A percentile compares a stretch with the other conserved stretches of the same genome.
These are phyloP conservation scores for Haliclona indistincta DNA, from an alignment of 37 sponge, comb jelly and placozoan genomes.

Conservation along the genomic window DNA sequence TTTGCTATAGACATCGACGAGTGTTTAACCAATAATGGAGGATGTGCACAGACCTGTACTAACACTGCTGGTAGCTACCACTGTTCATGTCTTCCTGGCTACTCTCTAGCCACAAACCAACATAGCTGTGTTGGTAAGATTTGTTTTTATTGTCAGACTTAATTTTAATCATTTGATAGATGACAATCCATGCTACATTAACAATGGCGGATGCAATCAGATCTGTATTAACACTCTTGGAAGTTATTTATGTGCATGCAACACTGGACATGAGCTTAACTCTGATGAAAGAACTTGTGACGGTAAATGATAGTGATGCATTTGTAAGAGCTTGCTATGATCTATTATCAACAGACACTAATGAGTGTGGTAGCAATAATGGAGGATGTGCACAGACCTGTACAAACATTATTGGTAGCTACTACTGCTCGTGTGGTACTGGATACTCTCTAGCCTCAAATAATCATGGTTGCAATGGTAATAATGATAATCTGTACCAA, in stretches of 20 bases:
- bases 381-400: too few species aligned
- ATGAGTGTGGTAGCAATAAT: too few species aligned
- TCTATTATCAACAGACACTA: too few species aligned
- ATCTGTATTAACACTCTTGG: constrained; percentile 10
- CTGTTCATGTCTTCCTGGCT: constrained; percentile 58
- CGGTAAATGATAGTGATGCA: too few species aligned
- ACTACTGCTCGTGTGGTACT: constrained; percentile 5
- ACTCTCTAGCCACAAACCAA: constrained; percentile 2
- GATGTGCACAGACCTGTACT: constrained; percentile 45
- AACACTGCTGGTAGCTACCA: constrained; percentile 44
- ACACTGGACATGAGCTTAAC: not conserved
- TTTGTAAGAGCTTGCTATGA: too few species aligned
- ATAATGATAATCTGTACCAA: not conserved
- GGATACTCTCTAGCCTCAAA: not conserved
- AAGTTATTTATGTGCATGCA: not conserved
- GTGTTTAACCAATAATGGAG: constrained; percentile 39
- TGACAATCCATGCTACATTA: too few species aligned
- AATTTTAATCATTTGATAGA: too few species aligned
- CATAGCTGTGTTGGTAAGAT: too few species aligned
- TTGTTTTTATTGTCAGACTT: too few species aligned
- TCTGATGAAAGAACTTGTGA: not conserved
- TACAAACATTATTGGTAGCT: constrained; percentile 9
- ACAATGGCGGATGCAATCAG: too few species aligned
- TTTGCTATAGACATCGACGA: constrained; percentile 52
- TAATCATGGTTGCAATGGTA: constrained; percentile 8